Conservation (phyloP, 2,113 vertebrate genomes). For the Ammodytes marinus region DNA sequence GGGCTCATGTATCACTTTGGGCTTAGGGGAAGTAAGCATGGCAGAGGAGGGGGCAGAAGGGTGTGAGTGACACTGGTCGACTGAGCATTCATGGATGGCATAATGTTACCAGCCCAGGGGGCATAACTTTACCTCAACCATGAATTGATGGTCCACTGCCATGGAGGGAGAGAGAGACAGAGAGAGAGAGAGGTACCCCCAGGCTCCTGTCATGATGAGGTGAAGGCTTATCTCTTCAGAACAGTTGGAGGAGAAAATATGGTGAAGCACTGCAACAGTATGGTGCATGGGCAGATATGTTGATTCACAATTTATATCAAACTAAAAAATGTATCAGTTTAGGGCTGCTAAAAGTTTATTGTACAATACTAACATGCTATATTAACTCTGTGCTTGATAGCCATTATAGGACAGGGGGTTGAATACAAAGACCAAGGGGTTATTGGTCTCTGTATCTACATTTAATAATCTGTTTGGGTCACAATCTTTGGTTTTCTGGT, state of each 20-base stretch:
- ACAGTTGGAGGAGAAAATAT: conserved; percentile 62
- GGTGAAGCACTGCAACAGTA: conserved; percentile 31
- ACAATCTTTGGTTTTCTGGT: background rate
- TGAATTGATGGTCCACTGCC: conserved; percentile 79
- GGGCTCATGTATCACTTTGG: conserved; percentile 79
- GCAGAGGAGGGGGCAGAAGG: conserved; percentile 69
- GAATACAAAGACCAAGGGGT: background rate
- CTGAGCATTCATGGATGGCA: conserved; percentile 78
- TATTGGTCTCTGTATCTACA: background rate
- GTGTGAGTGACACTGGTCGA: conserved; percentile 76
- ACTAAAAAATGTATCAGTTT: conserved; percentile 13
- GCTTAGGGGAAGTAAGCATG: conserved; percentile 73
- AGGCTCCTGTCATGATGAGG: conserved; percentile 62
- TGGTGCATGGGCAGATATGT: conserved; percentile 33
- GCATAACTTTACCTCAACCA: conserved; percentile 76
- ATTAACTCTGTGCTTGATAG: no score
- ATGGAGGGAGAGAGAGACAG: conserved; percentile 68
- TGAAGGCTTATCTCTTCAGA: conserved; percentile 74
- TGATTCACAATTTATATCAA: conserved; percentile 36
- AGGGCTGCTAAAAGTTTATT: background rate
- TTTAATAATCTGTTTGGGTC: background rate
- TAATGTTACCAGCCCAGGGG: conserved; percentile 74
- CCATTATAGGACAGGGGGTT: no score
- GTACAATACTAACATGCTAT: background rate
- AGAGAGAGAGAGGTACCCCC: conserved; percentile 61